Evolutionary conservation across 1,140 invertebrate genomes (phyloP).

Genomic region (Dendrolimus kikuchii): DNA sequence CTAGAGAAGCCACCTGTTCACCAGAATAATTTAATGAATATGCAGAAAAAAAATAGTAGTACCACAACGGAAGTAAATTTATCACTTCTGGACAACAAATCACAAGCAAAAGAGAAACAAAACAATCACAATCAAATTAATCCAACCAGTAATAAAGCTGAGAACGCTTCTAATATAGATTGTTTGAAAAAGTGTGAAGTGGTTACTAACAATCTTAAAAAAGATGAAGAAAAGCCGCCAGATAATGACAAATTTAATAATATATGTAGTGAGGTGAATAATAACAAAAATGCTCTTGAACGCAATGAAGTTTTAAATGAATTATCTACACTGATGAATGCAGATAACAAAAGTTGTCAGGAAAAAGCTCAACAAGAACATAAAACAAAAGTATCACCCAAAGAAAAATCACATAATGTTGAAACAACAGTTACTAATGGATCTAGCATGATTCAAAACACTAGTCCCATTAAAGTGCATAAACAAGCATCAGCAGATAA

Average conservation of each 20-base stretch:
- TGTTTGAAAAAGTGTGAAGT: slow-evolving; percentile 1
- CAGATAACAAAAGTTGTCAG: slow-evolving; percentile 1
- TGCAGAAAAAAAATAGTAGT: too few species aligned
- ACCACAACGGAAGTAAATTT: too few species aligned
- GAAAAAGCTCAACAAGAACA: neutral
- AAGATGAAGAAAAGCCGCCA: neutral
- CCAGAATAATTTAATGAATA: too few species aligned
- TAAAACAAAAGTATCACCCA: neutral
- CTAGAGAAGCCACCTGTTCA: too few species aligned
- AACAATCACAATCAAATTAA: neutral
- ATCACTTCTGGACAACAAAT: too few species aligned
- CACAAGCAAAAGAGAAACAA: neutral
- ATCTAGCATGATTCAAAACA: too few species aligned
- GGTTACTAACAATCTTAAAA: neutral
- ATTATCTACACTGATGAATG: neutral
- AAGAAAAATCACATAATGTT: too few species aligned
- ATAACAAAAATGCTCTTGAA: too few species aligned
- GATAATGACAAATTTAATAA: neutral
- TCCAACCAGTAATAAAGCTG: neutral
- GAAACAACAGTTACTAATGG: too few species aligned
- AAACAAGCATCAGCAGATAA: slow-evolving; percentile 14
- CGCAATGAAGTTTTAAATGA: too few species aligned
- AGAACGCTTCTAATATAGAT: neutral
- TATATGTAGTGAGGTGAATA: too few species aligned
- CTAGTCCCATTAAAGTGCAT: too few species aligned